These are phyloP conservation scores for Phaethornis superciliosus DNA, from an alignment of 2,113 vertebrate species.

Conservation along the genomic window DNA sequence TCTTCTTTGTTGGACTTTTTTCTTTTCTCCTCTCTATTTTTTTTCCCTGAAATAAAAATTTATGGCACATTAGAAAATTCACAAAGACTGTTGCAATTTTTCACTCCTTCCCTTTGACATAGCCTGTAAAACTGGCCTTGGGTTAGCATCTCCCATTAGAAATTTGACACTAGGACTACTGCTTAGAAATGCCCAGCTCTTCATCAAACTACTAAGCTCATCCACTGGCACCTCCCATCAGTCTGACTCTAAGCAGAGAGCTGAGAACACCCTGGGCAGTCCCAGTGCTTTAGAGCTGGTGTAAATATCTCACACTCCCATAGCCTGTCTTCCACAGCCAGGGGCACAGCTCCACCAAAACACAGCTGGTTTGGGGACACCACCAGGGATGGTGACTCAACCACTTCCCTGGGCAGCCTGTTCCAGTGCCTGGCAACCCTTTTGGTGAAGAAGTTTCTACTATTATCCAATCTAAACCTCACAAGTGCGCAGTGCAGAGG, in stretches of 20 bases:
- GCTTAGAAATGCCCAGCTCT: not conserved
- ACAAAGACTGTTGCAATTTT: not conserved
- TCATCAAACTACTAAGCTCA: not conserved
- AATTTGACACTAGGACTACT: not conserved
- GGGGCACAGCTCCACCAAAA: not conserved
- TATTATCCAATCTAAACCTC: not conserved
- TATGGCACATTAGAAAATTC: slow-evolving; percentile 31
- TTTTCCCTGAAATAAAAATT: slow-evolving; percentile 79
- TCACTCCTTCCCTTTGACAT: not conserved
- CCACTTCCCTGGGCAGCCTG: no score
- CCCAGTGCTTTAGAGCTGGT: not conserved
- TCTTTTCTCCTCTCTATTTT: slow-evolving; percentile 80
- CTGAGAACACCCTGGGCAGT: not conserved
- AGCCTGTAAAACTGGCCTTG: not conserved
- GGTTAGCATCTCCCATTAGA: not conserved
- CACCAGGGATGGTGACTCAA: not conserved
- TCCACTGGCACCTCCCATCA: not conserved
- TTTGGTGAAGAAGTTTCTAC: no score
- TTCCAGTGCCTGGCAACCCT: no score
- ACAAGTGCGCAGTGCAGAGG: not conserved
- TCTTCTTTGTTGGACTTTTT: slow-evolving; percentile 89
- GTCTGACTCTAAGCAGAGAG: not conserved
- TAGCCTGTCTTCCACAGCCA: not conserved
- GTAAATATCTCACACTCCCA: not conserved
- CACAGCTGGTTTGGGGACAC: not conserved